Percentiles rank a stretch among this genome's conserved stretches.
phyloP scores from a whole-genome alignment of 1,140 invertebrate species.

The Apis cerana region DNA sequence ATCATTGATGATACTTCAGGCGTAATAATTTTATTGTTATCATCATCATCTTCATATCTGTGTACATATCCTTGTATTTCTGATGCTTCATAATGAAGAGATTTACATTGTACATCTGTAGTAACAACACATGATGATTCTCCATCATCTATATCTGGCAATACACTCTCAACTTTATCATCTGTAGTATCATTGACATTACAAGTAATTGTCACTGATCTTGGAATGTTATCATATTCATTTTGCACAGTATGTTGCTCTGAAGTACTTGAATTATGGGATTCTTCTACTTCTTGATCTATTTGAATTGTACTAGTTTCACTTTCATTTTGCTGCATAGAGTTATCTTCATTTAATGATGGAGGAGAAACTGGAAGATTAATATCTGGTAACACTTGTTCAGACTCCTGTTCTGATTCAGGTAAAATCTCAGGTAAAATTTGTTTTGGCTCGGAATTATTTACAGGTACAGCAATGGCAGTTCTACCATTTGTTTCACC shows the following conservation, averaged over 20 bases:
- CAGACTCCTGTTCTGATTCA: conserved; percentile 59
- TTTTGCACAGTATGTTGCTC: conserved; percentile 50
- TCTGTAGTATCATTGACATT: conserved; percentile 47
- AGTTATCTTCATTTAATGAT: conserved; percentile 34
- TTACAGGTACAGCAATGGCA: conserved; percentile 62
- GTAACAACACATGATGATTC: conserved; percentile 35
- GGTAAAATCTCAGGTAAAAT: conserved; percentile 68
- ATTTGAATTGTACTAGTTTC: conserved; percentile 51
- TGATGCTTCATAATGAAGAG: conserved; percentile 55
- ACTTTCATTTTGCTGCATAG: conserved; percentile 44
- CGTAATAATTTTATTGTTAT: conserved; percentile 35
- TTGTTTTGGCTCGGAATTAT: conserved; percentile 66
- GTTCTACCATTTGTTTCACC: conserved; percentile 60
- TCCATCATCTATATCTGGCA: conserved; percentile 69
- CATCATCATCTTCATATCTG: conserved; percentile 47
- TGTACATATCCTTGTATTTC: conserved; percentile 51
- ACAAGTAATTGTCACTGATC: conserved; percentile 55
- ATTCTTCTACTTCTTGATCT: conserved; percentile 65
- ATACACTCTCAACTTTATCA: conserved; percentile 68
- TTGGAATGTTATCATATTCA: conserved; percentile 57
- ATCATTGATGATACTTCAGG: conserved; percentile 14
- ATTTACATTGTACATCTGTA: conserved; percentile 46
- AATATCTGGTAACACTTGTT: conserved; percentile 70
- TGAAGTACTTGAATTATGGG: conserved; percentile 41
- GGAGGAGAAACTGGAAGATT: conserved; percentile 61